A percentile compares a stretch with the other conserved stretches of the same genome.
These are phyloP conservation scores for Eumaeus atala DNA, from an alignment of 1,140 invertebrate species.

Conservation along the genomic window DNA sequence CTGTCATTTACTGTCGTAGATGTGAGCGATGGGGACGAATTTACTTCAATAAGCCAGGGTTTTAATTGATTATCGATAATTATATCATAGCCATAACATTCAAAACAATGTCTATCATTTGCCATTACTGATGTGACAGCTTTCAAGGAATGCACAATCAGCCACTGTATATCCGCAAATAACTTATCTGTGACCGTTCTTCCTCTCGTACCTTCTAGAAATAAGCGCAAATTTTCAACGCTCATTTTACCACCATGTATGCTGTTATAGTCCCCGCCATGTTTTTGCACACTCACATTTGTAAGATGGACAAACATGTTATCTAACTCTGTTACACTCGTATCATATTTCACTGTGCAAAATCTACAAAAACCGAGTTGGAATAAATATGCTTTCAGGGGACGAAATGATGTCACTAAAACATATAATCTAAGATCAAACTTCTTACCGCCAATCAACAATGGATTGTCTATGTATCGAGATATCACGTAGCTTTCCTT, in stretches of 20 bases:
- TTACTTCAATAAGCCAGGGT: constrained; percentile 94
- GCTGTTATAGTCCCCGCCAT: constrained; percentile 93
- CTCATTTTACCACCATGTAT: constrained; percentile 96
- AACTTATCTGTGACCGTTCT: constrained; percentile 89
- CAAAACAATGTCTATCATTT: constrained; percentile 88
- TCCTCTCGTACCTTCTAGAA: constrained; percentile 92
- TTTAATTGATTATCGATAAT: constrained; percentile 89
- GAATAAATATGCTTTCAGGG: constrained; percentile 88
- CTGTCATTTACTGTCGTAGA: too few species aligned
- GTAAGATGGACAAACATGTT: constrained; percentile 93
- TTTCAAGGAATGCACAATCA: constrained; percentile 89
- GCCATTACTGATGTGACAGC: constrained; percentile 89
- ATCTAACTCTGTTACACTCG: constrained; percentile 84
- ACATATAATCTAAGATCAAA: constrained; percentile 91
- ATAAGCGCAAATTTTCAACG: constrained; percentile 91
- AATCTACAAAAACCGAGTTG: constrained; percentile 88
- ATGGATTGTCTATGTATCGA: constrained; percentile 93
- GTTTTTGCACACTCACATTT: constrained; percentile 90
- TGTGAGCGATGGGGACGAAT: too few species aligned
- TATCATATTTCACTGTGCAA: constrained; percentile 87
- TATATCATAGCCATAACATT: constrained; percentile 94
- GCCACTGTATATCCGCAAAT: constrained; percentile 92
- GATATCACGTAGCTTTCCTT: too few species aligned
- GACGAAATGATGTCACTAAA: constrained; percentile 87
- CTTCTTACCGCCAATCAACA: constrained; percentile 91